These are phyloP conservation scores for Rhorus exstirpatorius DNA, from an alignment of 2,888 invertebrate genomes.

Conservation along the genomic window DNA sequence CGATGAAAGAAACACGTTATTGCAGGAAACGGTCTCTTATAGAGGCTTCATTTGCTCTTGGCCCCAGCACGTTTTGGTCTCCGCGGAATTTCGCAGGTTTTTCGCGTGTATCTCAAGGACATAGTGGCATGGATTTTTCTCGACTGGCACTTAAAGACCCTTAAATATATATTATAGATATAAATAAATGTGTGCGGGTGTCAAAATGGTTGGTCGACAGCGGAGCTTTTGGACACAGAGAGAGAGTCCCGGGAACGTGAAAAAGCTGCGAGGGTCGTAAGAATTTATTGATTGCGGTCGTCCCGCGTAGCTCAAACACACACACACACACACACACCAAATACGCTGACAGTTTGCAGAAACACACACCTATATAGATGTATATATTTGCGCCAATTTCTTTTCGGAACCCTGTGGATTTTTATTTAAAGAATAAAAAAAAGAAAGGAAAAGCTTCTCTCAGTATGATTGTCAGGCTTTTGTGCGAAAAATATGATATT, in stretches of 20 bases:
- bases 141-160: not conserved
- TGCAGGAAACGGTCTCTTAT: not conserved
- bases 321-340: constrained; percentile 4
- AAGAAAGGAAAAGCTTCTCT: constrained; percentile 28
- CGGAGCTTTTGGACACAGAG: not conserved
- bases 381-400: constrained; percentile 3
- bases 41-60: not conserved
- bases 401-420: constrained; percentile 9
- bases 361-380: no score
- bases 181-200: constrained; percentile 9
- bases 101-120: constrained; percentile 19
- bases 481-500: constrained; percentile 33
- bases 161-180: constrained; percentile 1
- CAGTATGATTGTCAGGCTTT: constrained; percentile 39
- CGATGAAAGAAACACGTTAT: constrained; percentile 10
- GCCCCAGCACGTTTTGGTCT: not conserved
- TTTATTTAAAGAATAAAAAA: constrained; percentile 22
- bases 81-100: no score
- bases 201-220: constrained; percentile 32
- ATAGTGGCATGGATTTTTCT: constrained; percentile 47
- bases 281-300: constrained; percentile 63
- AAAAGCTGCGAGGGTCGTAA: constrained; percentile 58
- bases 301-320: constrained; percentile 22
- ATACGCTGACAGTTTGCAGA: constrained; percentile 1
- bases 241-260: constrained; percentile 40